Percentiles rank a stretch among this genome's conserved stretches.
phyloP scores from a whole-genome alignment of 2,888 invertebrate genomes.

The Agrotis ipsilon region DNA sequence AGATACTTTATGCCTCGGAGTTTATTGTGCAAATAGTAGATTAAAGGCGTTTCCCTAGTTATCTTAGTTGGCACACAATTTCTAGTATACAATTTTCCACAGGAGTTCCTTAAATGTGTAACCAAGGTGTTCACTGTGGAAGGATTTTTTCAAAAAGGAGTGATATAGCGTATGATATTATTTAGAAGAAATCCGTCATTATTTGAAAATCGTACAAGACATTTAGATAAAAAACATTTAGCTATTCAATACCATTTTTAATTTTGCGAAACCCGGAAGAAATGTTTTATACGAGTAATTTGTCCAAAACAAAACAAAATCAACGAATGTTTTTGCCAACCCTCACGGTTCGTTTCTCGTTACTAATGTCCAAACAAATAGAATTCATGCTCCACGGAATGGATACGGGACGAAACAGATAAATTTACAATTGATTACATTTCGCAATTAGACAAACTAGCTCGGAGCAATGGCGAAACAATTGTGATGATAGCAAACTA shows the following conservation, averaged over 20 bases:
- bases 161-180: too few species aligned
- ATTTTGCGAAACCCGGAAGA: not conserved
- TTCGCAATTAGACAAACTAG: slow-evolving; percentile 62
- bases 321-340: slow-evolving; percentile 20
- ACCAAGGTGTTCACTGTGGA: too few species aligned
- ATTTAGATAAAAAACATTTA: too few species aligned
- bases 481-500: slow-evolving; percentile 32
- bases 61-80: not conserved
- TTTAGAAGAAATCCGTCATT: too few species aligned
- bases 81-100: too few species aligned
- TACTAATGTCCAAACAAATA: slow-evolving; percentile 64
- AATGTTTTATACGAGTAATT: not conserved
- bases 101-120: too few species aligned
- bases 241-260: not conserved
- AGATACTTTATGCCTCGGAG: slow-evolving; percentile 24
- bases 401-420: slow-evolving; percentile 62
- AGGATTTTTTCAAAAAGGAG: too few species aligned
- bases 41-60: not conserved
- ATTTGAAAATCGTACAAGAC: too few species aligned
- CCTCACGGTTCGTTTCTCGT: slow-evolving; percentile 36
- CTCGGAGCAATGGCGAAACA: slow-evolving; percentile 15
- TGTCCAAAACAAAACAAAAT: slow-evolving; percentile 17
- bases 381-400: slow-evolving; percentile 59
- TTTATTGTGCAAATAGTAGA: slow-evolving; percentile 6
- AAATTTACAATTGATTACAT: slow-evolving; percentile 69